Conservation (phyloP, 2,113 vertebrate genomes). For the Syngnathus floridae region DNA sequence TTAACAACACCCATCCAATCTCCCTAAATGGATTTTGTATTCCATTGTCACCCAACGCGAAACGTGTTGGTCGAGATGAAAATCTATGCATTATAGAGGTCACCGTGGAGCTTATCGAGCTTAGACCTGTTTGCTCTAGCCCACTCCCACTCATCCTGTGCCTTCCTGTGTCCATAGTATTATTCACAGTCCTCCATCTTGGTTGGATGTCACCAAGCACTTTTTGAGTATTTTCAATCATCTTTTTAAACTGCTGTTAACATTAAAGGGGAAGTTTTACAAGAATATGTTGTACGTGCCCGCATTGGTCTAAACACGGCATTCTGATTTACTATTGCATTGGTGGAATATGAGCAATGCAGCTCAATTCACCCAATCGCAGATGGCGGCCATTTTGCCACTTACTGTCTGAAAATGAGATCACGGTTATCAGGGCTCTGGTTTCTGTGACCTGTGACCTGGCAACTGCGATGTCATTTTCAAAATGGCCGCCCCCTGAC, state of each 20-base stretch:
- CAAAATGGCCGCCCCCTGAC: too few species aligned
- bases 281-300: too few species aligned
- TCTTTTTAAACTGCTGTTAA: neutral
- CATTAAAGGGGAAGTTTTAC: too few species aligned
- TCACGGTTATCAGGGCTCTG: too few species aligned
- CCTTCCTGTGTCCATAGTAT: neutral
- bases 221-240: neutral
- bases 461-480: too few species aligned
- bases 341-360: too few species aligned
- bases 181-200: constrained; percentile 12
- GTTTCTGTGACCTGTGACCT: too few species aligned
- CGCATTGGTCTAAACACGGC: too few species aligned
- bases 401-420: too few species aligned
- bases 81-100: constrained; percentile 36
- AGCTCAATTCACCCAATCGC: too few species aligned
- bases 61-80: constrained; percentile 14
- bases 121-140: constrained; percentile 26
- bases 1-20: neutral
- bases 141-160: constrained; percentile 7
- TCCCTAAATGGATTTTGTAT: neutral
- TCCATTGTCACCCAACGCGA: neutral
- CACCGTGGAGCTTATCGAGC: constrained; percentile 42
- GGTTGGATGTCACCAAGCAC: neutral
- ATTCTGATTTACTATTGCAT: too few species aligned
- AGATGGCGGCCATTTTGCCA: too few species aligned